Evolutionary conservation across 2,888 invertebrate species (phyloP).

Genomic region (Callosobruchus maculatus): DNA sequence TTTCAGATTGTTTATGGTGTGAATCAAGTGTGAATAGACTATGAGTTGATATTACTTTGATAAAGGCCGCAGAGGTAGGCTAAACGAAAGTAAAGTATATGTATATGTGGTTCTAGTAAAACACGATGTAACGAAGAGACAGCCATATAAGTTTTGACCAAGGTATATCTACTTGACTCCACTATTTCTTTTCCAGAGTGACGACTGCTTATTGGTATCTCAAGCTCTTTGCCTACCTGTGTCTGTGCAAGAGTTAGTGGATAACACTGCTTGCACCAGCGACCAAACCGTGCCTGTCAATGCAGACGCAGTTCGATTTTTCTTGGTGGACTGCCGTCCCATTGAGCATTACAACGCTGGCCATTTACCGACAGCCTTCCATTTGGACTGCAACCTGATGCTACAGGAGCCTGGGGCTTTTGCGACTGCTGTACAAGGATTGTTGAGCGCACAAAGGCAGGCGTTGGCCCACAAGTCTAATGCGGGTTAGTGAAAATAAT

Average conservation of each 20-base stretch:
- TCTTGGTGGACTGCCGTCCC: constrained; percentile 95
- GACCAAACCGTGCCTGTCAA: constrained; percentile 55
- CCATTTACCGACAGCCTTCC: constrained; percentile 95
- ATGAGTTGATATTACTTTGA: too few species aligned
- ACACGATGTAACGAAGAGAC: too few species aligned
- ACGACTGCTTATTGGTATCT: constrained; percentile 51
- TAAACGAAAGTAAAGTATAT: too few species aligned
- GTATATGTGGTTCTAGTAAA: too few species aligned
- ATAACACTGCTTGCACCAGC: constrained; percentile 59
- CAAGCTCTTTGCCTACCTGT: constrained; percentile 94
- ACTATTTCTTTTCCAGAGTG: constrained; percentile 15
- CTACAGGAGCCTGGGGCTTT: constrained; percentile 94
- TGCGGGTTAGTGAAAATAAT: constrained; percentile 53
- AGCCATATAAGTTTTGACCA: too few species aligned
- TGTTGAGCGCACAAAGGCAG: constrained; percentile 84
- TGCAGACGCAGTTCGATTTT: constrained; percentile 72
- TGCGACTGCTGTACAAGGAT: constrained; percentile 88
- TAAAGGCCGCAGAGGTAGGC: too few species aligned
- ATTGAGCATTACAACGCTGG: constrained; percentile 96
- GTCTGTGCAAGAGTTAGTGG: constrained; percentile 88
- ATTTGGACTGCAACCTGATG: constrained; percentile 96
- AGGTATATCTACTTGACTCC: too few species aligned
- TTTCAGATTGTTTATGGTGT: too few species aligned
- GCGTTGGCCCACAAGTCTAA: constrained; percentile 81
- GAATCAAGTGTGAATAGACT: too few species aligned